A percentile compares a stretch with the other conserved stretches of the same genome.
Conservation (phyloP, 2,113 vertebrate species). For the Poeciliopsis retropinna region DNA sequence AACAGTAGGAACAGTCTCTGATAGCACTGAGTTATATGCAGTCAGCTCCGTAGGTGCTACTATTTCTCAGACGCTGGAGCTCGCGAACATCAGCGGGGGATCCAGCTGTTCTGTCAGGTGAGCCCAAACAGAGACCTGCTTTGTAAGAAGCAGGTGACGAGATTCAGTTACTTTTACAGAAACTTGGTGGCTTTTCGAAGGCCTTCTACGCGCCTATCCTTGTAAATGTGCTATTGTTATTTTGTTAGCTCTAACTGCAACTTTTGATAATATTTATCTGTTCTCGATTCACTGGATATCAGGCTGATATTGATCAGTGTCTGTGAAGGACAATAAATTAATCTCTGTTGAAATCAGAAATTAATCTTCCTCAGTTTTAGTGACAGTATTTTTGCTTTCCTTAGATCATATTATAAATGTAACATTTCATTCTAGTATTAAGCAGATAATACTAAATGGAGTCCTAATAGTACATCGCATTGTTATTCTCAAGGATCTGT, state of each 20-base stretch:
- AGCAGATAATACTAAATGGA: too few relatives aligned
- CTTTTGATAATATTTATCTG: not conserved
- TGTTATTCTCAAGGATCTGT: too few relatives aligned
- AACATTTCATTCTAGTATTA: too few relatives aligned
- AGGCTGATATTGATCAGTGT: not conserved
- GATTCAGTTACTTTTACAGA: not conserved
- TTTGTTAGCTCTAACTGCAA: not conserved
- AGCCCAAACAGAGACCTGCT: not conserved
- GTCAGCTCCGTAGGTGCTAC: too few relatives aligned
- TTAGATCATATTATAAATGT: too few relatives aligned
- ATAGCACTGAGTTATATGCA: too few relatives aligned
- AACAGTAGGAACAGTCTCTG: too few relatives aligned
- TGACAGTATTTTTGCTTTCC: not conserved
- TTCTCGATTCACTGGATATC: too few relatives aligned
- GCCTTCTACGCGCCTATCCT: not conserved
- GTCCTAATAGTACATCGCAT: too few relatives aligned
- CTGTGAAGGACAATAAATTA: not conserved
- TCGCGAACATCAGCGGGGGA: not conserved
- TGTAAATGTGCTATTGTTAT: not conserved
- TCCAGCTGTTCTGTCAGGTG: not conserved
- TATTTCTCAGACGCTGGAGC: too few relatives aligned
- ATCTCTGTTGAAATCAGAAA: not conserved
- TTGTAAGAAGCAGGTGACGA: not conserved
- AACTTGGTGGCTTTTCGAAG: not conserved
- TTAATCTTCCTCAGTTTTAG: not conserved